Evolutionary conservation across 2,888 invertebrate species (phyloP).

Genomic region (Taenaris catops): DNA sequence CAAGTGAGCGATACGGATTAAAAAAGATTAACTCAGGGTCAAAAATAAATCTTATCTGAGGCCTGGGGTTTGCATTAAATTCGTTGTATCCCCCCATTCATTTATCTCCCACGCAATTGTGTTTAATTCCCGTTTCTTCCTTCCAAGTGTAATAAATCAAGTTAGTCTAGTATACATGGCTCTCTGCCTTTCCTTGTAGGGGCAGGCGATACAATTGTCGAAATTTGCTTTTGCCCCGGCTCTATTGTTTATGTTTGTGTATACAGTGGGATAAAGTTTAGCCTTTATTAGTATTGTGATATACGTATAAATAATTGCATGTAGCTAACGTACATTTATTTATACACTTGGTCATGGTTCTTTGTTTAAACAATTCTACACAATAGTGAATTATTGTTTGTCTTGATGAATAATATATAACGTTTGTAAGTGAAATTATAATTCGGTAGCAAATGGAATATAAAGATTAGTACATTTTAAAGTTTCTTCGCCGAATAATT

Average conservation of each 20-base stretch:
- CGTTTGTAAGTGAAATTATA: too few species aligned
- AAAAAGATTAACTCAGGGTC: constrained; percentile 22
- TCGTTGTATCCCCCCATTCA: constrained; percentile 44
- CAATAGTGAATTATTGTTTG: too few species aligned
- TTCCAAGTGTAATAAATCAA: constrained; percentile 56
- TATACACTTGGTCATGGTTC: too few species aligned
- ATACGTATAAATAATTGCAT: constrained; percentile 1
- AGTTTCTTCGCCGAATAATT: too few species aligned
- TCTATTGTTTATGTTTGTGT: constrained; percentile 21
- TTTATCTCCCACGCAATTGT: constrained; percentile 63
- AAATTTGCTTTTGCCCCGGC: constrained; percentile 19
- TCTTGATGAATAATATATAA: too few species aligned
- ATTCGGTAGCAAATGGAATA: too few species aligned
- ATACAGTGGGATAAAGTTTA: constrained; percentile 12
- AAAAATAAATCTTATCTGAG: constrained; percentile 38
- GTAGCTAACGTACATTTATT: too few species aligned
- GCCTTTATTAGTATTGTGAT: constrained; percentile 18
- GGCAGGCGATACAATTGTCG: constrained; percentile 25
- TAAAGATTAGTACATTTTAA: too few species aligned
- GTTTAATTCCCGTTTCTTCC: constrained; percentile 57
- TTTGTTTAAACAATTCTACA: too few species aligned
- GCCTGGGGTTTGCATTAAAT: constrained; percentile 49
- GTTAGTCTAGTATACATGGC: constrained; percentile 39
- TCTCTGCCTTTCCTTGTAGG: constrained; percentile 28
- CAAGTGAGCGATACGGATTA: constrained; percentile 11